These are phyloP conservation scores for Diuraphis noxia DNA, from an alignment of 1,140 invertebrate genomes.

Conservation along the genomic window DNA sequence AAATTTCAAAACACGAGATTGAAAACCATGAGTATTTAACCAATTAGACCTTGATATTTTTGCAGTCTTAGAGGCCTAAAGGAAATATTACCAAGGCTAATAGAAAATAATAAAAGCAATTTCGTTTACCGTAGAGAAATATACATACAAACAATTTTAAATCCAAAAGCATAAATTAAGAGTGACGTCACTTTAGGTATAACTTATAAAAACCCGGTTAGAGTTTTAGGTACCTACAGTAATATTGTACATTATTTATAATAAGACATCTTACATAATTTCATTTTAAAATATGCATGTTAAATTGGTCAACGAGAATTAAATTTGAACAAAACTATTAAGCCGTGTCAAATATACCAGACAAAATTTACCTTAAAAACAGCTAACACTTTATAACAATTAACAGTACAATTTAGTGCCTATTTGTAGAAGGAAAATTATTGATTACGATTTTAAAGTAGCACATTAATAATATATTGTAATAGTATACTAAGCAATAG, in stretches of 20 bases:
- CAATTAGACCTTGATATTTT: not conserved
- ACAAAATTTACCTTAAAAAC: not conserved
- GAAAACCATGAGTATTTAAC: not conserved
- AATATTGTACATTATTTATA: not conserved
- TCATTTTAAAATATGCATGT: not conserved
- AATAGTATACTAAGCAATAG: not conserved
- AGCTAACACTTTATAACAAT: not conserved
- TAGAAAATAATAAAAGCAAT: conserved; percentile 34
- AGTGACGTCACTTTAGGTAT: not conserved
- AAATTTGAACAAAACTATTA: not conserved
- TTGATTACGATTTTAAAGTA: not conserved
- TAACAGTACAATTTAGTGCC: not conserved
- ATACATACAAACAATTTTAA: not conserved
- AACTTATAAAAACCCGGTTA: not conserved
- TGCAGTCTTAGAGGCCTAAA: not conserved
- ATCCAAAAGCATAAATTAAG: conserved; percentile 10
- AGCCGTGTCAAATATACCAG: no score
- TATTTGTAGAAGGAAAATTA: not conserved
- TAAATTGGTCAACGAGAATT: not conserved
- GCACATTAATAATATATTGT: not conserved
- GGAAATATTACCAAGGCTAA: conserved; percentile 21
- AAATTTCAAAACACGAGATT: not conserved
- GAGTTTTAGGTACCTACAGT: not conserved
- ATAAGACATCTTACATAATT: not conserved
- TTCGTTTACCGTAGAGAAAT: not conserved